These are phyloP conservation scores for Ferrisia virgata DNA, from an alignment of 2,888 invertebrate genomes.

Conservation along the genomic window DNA sequence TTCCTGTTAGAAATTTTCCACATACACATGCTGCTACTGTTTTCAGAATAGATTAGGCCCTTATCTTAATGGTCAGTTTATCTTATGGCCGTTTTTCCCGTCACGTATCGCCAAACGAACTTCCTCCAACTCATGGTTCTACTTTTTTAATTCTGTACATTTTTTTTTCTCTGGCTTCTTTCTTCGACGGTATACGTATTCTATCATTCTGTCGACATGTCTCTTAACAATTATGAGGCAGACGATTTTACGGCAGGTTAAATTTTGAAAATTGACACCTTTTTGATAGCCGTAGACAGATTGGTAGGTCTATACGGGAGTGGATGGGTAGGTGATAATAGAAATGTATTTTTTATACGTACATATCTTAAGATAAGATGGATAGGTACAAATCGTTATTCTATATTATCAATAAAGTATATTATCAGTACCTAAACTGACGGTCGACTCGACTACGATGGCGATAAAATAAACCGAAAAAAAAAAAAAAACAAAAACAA, in stretches of 20 bases:
- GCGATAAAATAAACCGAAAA: no score
- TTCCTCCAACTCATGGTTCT: constrained; percentile 15
- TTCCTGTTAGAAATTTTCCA: constrained; percentile 33
- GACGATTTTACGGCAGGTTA: neutral
- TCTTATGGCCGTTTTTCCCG: constrained; percentile 40
- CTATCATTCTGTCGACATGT: neutral
- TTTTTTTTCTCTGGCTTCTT: constrained; percentile 26
- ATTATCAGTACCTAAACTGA: no score
- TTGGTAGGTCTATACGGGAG: no score
- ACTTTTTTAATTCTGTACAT: constrained; percentile 3
- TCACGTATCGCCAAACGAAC: constrained; percentile 42
- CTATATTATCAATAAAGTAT: no score
- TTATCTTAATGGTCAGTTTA: constrained; percentile 44
- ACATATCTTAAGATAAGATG: no score
- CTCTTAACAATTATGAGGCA: neutral
- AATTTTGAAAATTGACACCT: neutral
- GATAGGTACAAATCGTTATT: no score
- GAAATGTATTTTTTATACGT: no score
- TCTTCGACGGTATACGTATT: neutral
- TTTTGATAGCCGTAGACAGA: neutral
- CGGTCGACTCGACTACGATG: no score
- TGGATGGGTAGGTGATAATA: no score
- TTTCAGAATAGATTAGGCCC: constrained; percentile 43
- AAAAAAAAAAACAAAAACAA: no score
- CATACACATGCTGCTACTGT: constrained; percentile 41